Conservation (phyloP, 2,888 invertebrate genomes). For the Ennomos quercinarius region DNA sequence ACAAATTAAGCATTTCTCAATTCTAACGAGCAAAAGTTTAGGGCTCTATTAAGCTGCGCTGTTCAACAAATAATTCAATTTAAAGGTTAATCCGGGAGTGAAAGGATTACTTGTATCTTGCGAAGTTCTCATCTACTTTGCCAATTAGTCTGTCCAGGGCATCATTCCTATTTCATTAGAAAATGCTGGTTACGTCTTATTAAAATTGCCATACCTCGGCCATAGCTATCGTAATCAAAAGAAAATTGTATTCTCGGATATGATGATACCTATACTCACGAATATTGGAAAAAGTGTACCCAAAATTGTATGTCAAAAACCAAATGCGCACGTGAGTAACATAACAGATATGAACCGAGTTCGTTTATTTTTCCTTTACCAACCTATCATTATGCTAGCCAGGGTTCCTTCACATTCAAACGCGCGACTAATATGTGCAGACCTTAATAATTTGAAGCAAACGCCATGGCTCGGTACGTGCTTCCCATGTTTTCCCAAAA, state of each 20-base stretch:
- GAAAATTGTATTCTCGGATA: too few relatives aligned
- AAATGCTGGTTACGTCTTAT: too few relatives aligned
- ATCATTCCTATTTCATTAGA: too few relatives aligned
- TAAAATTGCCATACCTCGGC: too few relatives aligned
- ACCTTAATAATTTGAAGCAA: conserved; percentile 25
- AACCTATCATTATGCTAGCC: conserved; percentile 22
- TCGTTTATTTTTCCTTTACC: conserved; percentile 17
- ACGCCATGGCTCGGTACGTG: conserved; percentile 21
- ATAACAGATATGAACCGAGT: conserved; percentile 3
- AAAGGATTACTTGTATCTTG: conserved; percentile 17
- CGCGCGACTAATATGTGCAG: conserved; percentile 18
- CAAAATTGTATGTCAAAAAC: conserved; percentile 7
- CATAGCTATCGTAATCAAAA: too few relatives aligned
- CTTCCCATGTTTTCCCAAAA: conserved; percentile 21
- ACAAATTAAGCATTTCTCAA: conserved; percentile 34
- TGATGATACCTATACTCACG: too few relatives aligned
- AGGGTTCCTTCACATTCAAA: conserved; percentile 20
- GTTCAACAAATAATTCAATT: conserved; percentile 28
- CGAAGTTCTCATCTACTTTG: conserved; percentile 4
- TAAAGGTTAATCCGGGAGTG: conserved; percentile 15
- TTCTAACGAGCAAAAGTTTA: conserved; percentile 34
- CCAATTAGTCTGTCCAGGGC: not conserved
- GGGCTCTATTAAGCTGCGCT: conserved; percentile 27
- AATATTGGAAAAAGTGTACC: not conserved
- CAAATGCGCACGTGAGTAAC: conserved; percentile 10